Evolutionary conservation across 2,888 invertebrate species (phyloP).

Genomic region (Drosophila kuntzei): DNA sequence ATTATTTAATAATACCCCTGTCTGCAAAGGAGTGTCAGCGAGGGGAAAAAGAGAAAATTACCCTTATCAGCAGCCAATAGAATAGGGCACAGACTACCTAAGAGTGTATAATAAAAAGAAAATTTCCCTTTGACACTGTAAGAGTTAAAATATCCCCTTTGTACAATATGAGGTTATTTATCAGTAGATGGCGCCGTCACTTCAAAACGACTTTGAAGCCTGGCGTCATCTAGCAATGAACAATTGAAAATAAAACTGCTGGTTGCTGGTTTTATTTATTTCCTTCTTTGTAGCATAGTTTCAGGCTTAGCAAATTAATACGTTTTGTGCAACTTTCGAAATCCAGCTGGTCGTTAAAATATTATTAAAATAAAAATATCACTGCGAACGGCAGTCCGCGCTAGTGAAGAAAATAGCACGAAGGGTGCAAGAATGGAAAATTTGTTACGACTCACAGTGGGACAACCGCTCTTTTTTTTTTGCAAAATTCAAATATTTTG

Average conservation of each 20-base stretch:
- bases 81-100: not conserved
- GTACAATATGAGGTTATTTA: not conserved
- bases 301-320: not conserved
- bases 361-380: no score
- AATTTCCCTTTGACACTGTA: not conserved
- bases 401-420: no score
- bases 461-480: no score
- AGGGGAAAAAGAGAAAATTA: conserved; percentile 42
- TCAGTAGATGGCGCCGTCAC: conserved; percentile 18
- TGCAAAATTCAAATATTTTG: no score
- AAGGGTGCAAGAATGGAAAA: no score
- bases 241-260: not conserved
- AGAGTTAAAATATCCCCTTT: not conserved
- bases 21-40: no score
- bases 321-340: no score
- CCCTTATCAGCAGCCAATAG: conserved; percentile 22
- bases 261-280: not conserved
- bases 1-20: not conserved
- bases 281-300: not conserved
- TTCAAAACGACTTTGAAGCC: no score
- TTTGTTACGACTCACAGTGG: no score
- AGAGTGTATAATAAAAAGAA: conserved; percentile 14
- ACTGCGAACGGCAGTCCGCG: no score
- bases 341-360: no score
- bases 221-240: conserved; percentile 18